Base-by-base conservation (phyloP, 2,113 vertebrate genomes). In the Xiphophorus maculatus region DNA sequence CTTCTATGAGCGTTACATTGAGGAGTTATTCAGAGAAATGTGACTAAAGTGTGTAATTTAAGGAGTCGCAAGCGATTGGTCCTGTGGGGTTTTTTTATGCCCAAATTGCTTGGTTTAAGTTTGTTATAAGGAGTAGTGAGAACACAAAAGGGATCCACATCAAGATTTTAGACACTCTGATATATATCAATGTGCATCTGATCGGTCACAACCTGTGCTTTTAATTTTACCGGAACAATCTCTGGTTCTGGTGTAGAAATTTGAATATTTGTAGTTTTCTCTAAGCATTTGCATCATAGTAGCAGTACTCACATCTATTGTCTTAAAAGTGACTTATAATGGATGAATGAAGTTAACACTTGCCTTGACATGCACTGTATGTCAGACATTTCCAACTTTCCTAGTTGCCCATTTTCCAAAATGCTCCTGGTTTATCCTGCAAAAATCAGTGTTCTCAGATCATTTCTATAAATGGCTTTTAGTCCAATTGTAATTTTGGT, bases 341-440 rank as follows among this genome's bases (percentile, higher is more conserved):
- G 35, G 63, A 66, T 78, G 70, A 79, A 84, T 69, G 71, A 85
- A 86, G 74, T 48, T 71, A 67, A 76, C 74, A 76, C 82, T 70
- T 87, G 83, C 90, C 89, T 91, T 89, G 86, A 89, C 65, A 22
- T 76, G 64, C 32, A 72, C 73, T 74, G 40, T n/a, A 66, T 68
- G 54, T 77, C 79, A 76, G 63, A 90, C 78, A 85, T 92, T 88
- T 91, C 76, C 66, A 72, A 44, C 54, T 66, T 22, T 64, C 51
- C 60, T 69, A 51, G 72, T 73, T 77, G 44, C 44, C 44, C 17
- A 48, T 66, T 65, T 79, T 71, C 64, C 64, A 27, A 73, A 82
- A 77, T 40, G 33, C 69, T 75, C 66, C 60, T 69, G 60, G 72
- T 73, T 77, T 73, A 69, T 63, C 68, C 30, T 77, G 73, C 76